Base-by-base conservation (phyloP, 1,140 invertebrate species). In the Laodelphax striatellus region DNA sequence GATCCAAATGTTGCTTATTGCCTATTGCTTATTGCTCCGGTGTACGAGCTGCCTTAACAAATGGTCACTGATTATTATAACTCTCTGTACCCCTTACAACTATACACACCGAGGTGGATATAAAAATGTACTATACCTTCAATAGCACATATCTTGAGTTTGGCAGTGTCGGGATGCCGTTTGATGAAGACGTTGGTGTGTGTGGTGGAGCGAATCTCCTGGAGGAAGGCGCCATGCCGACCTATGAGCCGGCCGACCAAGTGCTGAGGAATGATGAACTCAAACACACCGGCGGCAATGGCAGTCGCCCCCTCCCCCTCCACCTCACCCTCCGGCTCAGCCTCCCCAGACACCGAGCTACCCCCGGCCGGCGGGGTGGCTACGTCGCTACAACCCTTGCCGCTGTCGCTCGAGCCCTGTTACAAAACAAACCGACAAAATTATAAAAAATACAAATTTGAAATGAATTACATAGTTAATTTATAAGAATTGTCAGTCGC, bases 201-300 rank as follows among this genome's bases (percentile, higher is more conserved):
- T 0, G 89, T 86, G 65, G 84, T 83, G 3, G 79, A 72, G 70
- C 90, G 92, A 50, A 97, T 87, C 65, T 80, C 80, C 55, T 86
- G 84, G 13, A 97, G 83, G 73, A 86, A 87, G n/a, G 77, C 75
- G 19, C 93, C 92, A 65, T 85, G 82, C 66, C 82, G 82, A 28
- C 94, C 94, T 70, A 97, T 96, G 57, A 98, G 76, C 38, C 85
- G 80, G 14, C 94, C 94, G 62, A 94, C 91, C 50, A 93, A 70
- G 44, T 77, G 72, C 66, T 66, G 66, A 38, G 65, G 65, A 41
- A 68, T 55, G 41, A 68, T 58, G 56, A 66, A 66, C 55, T 66
- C 65, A 46, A 65, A 66, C 21, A 68, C 43, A 24, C 63, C 60
- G 24, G 63, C 61, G 19, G 58, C 55, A 24, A 53, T 57, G 9